Evolutionary conservation across 2,888 invertebrate species (phyloP).

Genomic region (Andrena hattorfiana): DNA sequence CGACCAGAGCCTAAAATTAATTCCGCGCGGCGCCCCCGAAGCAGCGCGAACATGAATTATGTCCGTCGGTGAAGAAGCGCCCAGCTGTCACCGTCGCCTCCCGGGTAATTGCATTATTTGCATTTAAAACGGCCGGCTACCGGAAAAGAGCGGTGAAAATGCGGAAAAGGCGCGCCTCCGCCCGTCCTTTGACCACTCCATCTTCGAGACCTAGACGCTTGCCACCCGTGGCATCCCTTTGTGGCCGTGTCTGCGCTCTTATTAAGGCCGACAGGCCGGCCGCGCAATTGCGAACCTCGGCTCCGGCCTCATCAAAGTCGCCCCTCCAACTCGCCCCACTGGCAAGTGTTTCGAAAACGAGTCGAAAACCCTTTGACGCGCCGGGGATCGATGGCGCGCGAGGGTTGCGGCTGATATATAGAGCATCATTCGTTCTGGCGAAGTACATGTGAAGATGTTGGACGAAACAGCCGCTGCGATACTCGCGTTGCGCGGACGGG

Average conservation of each 20-base stretch:
- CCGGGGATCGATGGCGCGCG: neutral
- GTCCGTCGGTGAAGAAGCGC: constrained; percentile 64
- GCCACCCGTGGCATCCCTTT: constrained; percentile 70
- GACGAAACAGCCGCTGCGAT: neutral
- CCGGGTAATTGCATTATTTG: constrained; percentile 72
- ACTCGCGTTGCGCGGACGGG: neutral
- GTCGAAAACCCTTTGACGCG: constrained; percentile 40
- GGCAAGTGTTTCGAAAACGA: constrained; percentile 56
- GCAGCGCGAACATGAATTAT: constrained; percentile 67
- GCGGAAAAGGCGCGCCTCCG: constrained; percentile 35
- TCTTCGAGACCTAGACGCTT: constrained; percentile 69
- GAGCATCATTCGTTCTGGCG: neutral
- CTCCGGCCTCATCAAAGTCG: constrained; percentile 64
- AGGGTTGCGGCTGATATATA: constrained; percentile 21
- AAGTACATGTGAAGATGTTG: neutral
- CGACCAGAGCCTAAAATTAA: constrained; percentile 64
- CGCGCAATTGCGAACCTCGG: constrained; percentile 57
- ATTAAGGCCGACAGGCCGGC: constrained; percentile 66
- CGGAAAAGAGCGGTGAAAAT: constrained; percentile 36
- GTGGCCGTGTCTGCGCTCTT: constrained; percentile 65
- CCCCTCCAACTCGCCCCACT: constrained; percentile 9
- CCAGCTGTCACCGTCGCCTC: constrained; percentile 66
- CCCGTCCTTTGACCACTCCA: constrained; percentile 56
- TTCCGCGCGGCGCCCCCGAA: constrained; percentile 49
- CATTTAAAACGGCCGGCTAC: constrained; percentile 66